A percentile compares a stretch with the other conserved stretches of the same genome.
Evolutionary conservation across 2,113 vertebrate species (phyloP).

Genomic region (Callionymus lyra): DNA sequence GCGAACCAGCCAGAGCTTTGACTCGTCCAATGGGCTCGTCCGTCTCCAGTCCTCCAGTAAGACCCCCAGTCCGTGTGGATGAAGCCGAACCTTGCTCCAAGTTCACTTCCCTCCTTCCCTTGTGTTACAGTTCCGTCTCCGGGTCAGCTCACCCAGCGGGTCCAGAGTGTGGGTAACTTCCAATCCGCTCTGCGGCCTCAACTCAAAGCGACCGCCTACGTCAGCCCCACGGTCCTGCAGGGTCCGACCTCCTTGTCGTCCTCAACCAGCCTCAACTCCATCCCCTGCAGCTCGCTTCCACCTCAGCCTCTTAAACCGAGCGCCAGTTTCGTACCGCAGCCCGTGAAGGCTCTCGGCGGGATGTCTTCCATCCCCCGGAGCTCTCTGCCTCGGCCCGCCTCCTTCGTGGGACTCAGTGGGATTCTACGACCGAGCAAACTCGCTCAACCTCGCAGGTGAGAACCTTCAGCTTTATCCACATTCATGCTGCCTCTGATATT

Average conservation of each 20-base stretch:
- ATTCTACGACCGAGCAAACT: constrained; percentile 83
- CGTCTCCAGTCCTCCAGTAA: constrained; percentile 90
- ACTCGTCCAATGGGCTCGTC: constrained; percentile 82
- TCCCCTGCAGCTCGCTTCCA: constrained; percentile 74
- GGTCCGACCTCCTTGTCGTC: constrained; percentile 66
- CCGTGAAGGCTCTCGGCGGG: constrained; percentile 68
- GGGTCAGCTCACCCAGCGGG: constrained; percentile 83
- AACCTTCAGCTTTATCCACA: background rate
- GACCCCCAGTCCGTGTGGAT: constrained; percentile 32
- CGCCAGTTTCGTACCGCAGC: constrained; percentile 62
- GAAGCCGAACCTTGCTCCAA: no score
- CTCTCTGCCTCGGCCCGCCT: constrained; percentile 83
- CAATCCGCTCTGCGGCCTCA: constrained; percentile 73
- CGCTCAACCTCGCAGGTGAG: constrained; percentile 86
- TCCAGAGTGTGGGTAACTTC: constrained; percentile 89
- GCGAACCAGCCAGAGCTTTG: constrained; percentile 91
- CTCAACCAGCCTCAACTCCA: constrained; percentile 69
- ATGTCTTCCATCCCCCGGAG: constrained; percentile 68
- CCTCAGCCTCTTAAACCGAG: constrained; percentile 76
- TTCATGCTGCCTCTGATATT: background rate
- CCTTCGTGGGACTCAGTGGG: constrained; percentile 77
- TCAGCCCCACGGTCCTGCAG: constrained; percentile 93
- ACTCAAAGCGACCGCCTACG: constrained; percentile 91
- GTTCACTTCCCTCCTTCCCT: background rate
- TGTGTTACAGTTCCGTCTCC: constrained; percentile 78